Conservation (phyloP, 1,140 invertebrate species). For the Frieseomelitta varia region DNA sequence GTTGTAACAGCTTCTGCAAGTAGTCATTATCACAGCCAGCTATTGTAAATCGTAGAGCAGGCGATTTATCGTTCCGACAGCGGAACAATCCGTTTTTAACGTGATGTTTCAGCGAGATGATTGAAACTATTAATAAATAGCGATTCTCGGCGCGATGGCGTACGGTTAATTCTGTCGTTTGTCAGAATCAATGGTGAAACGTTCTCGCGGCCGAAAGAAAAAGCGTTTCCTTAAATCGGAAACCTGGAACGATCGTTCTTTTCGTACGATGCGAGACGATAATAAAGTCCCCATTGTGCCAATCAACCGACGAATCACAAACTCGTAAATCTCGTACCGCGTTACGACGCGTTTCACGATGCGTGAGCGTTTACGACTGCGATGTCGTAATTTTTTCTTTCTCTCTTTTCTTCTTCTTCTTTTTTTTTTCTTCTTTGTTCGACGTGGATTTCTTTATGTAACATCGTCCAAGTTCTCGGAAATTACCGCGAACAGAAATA, state of each 20-base stretch:
- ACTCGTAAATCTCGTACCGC: constrained; percentile 24
- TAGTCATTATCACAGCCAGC: background rate
- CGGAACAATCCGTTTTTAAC: constrained; percentile 5
- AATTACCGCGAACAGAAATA: constrained; percentile 26
- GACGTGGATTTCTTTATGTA: constrained; percentile 41
- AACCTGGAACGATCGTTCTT: background rate
- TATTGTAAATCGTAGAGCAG: constrained; percentile 5
- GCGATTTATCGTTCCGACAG: background rate
- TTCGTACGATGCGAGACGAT: background rate
- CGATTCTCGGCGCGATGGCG: constrained; percentile 8
- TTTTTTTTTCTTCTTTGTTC: background rate
- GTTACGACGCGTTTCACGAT: constrained; percentile 34
- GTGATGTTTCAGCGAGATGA: constrained; percentile 30
- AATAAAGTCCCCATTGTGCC: constrained; percentile 38
- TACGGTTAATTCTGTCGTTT: constrained; percentile 46
- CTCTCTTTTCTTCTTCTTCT: background rate
- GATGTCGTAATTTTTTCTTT: constrained; percentile 15
- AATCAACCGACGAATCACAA: constrained; percentile 38
- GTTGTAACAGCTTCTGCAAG: background rate
- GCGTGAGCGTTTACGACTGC: constrained; percentile 44
- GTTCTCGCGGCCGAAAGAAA: constrained; percentile 10
- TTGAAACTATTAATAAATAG: constrained; percentile 24
- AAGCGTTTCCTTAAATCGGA: constrained; percentile 3
- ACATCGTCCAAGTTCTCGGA: background rate
- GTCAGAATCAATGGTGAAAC: constrained; percentile 28